Evolutionary conservation across 2,113 vertebrate species (phyloP).

Genomic region (Zosterops hypoxanthus): DNA sequence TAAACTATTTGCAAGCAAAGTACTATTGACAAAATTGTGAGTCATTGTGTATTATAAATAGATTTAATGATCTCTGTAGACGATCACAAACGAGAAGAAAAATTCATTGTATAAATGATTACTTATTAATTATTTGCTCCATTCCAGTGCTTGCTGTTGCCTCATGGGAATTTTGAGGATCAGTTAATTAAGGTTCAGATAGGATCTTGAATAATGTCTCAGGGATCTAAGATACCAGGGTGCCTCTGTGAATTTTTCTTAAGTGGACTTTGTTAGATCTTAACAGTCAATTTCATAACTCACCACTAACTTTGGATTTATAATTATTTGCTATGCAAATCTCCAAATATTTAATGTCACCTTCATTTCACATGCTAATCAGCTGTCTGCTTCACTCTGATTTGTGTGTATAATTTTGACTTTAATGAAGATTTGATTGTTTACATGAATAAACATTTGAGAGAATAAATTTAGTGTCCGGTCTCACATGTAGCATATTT

Average conservation of each 20-base stretch:
- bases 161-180: not conserved
- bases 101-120: constrained; percentile 1
- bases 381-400: not conserved
- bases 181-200: constrained; percentile 38
- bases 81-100: constrained; percentile 39
- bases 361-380: constrained; percentile 34
- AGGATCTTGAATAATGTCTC: constrained; percentile 8
- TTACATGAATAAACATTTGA: constrained; percentile 25
- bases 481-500: not conserved
- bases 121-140: constrained; percentile 34
- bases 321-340: constrained; percentile 31
- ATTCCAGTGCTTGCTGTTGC: not conserved
- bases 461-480: constrained; percentile 27
- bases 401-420: constrained; percentile 14
- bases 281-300: constrained; percentile 12
- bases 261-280: not conserved
- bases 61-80: constrained; percentile 37
- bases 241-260: not conserved
- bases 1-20: constrained; percentile 1
- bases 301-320: constrained; percentile 8
- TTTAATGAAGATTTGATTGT: constrained; percentile 22
- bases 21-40: constrained; percentile 31
- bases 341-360: constrained; percentile 24
- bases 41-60: constrained; percentile 27
- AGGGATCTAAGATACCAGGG: not conserved